Evolutionary conservation across 1,140 invertebrate genomes (phyloP).

Genomic region (Tenebrio molitor): DNA sequence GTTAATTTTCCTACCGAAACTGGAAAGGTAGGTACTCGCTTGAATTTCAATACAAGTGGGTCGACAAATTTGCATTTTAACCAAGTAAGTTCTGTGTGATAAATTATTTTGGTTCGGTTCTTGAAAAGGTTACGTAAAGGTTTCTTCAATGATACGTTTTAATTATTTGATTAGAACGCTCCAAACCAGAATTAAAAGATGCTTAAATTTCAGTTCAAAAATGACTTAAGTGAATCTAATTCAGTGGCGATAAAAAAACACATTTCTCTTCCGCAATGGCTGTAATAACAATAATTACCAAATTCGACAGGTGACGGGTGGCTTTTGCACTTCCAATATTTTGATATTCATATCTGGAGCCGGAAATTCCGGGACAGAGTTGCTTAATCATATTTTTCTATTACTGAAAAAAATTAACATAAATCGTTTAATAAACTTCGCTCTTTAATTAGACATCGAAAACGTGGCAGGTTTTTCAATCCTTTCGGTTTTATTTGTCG

Average conservation of each 20-base stretch:
- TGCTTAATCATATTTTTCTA: neutral
- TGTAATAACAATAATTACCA: neutral
- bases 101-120: neutral
- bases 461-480: neutral
- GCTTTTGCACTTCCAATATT: too few relatives aligned
- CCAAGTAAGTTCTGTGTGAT: neutral
- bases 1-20: neutral
- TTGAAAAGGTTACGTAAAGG: too few relatives aligned
- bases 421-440: neutral
- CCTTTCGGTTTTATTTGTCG: neutral
- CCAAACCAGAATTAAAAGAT: too few relatives aligned
- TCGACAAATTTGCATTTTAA: neutral
- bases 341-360: neutral
- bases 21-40: neutral
- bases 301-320: neutral
- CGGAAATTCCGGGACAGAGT: neutral
- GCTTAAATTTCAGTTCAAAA: too few relatives aligned
- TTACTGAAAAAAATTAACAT: too few relatives aligned
- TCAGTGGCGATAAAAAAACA: neutral
- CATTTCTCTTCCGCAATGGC: neutral
- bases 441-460: neutral
- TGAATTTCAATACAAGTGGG: neutral
- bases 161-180: too few relatives aligned
- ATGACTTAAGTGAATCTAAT: neutral
- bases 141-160: too few relatives aligned